Percentiles rank a stretch among this genome's conserved stretches.
Conservation (phyloP, 2,888 invertebrate genomes). For the Drymonia ruficornis region DNA sequence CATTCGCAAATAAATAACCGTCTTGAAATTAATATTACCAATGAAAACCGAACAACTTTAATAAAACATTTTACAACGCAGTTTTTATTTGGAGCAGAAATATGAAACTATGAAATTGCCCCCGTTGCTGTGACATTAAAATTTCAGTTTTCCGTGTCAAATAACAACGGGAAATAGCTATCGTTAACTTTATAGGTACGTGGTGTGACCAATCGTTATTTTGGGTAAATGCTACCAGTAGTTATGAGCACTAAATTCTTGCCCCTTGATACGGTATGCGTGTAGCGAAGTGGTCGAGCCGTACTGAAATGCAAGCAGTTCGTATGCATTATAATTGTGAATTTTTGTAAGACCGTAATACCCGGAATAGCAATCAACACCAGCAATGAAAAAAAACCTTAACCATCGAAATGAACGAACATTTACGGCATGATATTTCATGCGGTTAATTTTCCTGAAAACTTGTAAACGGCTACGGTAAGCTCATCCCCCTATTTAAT, state of each 20-base stretch:
- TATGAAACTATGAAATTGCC: slow-evolving; percentile 26
- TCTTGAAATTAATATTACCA: slow-evolving; percentile 10
- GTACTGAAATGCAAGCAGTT: not conserved
- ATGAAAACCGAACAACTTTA: not conserved
- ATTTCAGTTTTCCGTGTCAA: slow-evolving; percentile 30
- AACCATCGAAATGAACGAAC: no score
- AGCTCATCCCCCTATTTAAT: no score
- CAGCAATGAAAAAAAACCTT: no score
- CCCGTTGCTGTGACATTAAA: slow-evolving; percentile 24
- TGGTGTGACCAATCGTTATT: slow-evolving; percentile 34
- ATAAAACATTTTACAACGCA: not conserved
- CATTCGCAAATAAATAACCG: no score
- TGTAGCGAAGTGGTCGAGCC: not conserved
- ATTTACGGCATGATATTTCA: no score
- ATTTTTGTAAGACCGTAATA: no score
- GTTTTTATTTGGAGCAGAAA: slow-evolving; percentile 14
- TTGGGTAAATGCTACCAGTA: slow-evolving; percentile 33
- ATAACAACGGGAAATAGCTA: slow-evolving; percentile 27
- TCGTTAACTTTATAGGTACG: slow-evolving; percentile 35
- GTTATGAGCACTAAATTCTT: slow-evolving; percentile 35
- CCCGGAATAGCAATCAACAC: no score
- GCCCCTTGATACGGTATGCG: slow-evolving; percentile 21
- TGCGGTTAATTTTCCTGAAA: no score
- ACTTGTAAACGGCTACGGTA: no score
- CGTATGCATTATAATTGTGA: no score